These are phyloP conservation scores for Ochotona princeps DNA, from an alignment of 2,113 vertebrate species.

Conservation along the genomic window DNA sequence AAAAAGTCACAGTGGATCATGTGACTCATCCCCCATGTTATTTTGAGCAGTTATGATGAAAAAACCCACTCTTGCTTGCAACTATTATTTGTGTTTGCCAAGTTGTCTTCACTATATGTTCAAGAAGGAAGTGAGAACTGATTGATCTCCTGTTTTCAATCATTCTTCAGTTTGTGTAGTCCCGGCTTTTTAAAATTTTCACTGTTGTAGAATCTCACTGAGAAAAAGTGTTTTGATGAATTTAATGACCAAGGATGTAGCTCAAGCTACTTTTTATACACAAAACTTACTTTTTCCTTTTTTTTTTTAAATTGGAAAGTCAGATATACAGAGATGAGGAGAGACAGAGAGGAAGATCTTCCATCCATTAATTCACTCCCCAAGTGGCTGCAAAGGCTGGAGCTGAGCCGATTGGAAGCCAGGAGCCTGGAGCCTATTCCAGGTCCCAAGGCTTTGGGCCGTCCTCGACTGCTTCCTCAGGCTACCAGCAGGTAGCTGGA, in stretches of 20 bases:
- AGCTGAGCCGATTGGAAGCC: no score
- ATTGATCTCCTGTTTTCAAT: not conserved
- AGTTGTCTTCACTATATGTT: not conserved
- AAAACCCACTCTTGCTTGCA: slow-evolving; percentile 23
- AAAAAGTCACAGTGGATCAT: not conserved
- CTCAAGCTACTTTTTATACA: not conserved
- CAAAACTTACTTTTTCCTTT: no score
- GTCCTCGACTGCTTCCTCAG: no score
- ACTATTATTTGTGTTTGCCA: not conserved
- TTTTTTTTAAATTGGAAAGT: no score
- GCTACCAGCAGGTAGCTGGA: no score
- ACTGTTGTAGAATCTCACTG: not conserved
- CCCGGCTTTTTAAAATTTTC: slow-evolving; percentile 30
- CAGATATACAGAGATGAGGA: no score
- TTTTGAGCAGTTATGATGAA: slow-evolving; percentile 23
- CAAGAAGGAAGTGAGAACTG: slow-evolving; percentile 3
- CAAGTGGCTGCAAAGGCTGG: no score
- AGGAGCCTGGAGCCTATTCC: no score
- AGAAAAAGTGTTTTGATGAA: slow-evolving; percentile 47
- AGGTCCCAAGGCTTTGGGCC: no score
- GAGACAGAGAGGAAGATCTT: no score
- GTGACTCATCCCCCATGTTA: not conserved
- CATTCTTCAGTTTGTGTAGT: not conserved
- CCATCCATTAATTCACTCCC: no score
- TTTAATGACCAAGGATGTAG: not conserved